Base-by-base conservation (phyloP, 2,113 vertebrate species). In the Monopterus albus region DNA sequence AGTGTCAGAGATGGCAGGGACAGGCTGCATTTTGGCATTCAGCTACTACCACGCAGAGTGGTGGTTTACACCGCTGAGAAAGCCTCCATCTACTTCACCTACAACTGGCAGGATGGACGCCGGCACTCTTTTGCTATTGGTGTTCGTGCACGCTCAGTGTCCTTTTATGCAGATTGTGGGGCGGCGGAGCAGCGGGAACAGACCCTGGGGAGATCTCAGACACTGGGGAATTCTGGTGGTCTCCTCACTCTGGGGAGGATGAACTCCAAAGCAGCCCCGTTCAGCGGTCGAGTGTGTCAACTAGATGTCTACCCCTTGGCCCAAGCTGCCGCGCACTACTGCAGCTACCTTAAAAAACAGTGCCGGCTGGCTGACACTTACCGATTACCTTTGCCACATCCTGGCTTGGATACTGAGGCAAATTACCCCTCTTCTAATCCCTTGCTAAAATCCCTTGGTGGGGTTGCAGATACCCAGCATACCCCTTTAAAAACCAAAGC, bases 241-340 rank as follows among this genome's bases (percentile, higher is more conserved):
- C 84, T 94, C 38, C 92, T 99, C 84, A 95, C 93, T 38, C 79
- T 99, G 72, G 98, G 97, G 68, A 95, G 95, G 84, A 95, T 97
- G 94, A 94, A 93, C 88, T 93, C 92, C 75, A 93, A 91, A 75
- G 94, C 96, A 3, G 92, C 89, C 49, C 87, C 92, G 68, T 98
- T 99, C 80, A 92, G 93, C 91, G 98, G 97, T 62, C 85, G 88
- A 65, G 58, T 99, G 52, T 99, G 98, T 85, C 97, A 99, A 85
- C 85, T 99, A 67, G 96, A 98, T 82, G 91, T 99, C 55, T 95
- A 98, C 91, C 96, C 96, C 26, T 95, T 94, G 39, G 93, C 94
- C 56, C 92, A 93, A 92, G 95, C 94, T 59, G 94, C 94, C 79
- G 91, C 93, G 28, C 92, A 95, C 81, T 99, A 99, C 80, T 99